Conservation (phyloP, 2,113 vertebrate genomes). For the Chamaea fasciata region DNA sequence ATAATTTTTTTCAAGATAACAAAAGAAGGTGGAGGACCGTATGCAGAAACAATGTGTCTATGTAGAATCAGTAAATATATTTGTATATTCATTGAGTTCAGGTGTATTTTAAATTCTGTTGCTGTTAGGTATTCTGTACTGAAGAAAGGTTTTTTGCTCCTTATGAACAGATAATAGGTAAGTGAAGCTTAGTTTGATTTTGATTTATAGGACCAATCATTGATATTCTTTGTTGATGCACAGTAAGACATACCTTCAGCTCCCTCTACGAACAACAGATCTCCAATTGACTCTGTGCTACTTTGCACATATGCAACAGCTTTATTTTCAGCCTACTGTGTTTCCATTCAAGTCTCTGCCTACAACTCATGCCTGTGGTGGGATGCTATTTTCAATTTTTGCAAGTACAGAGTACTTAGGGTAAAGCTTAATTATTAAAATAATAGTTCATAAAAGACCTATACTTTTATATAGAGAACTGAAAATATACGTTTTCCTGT, state of each 20-base stretch:
- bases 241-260: background rate
- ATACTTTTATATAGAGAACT: background rate
- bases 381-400: background rate
- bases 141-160: background rate
- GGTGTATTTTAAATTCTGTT: background rate
- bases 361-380: background rate
- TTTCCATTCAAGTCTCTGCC: background rate
- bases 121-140: background rate
- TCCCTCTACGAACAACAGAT: background rate
- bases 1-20: background rate
- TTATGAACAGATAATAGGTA: background rate
- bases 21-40: background rate
- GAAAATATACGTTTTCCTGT: background rate
- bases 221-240: background rate
- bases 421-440: background rate
- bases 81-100: background rate
- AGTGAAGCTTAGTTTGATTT: background rate
- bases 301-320: background rate
- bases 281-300: background rate
- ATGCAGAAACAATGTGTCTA: background rate
- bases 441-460: background rate
- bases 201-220: background rate
- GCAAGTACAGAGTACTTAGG: background rate
- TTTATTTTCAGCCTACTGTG: background rate
- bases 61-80: background rate